These are phyloP conservation scores for Rhabdophis nuchalis DNA, from an alignment of 2,797 vertebrate species.

Conservation along the genomic window DNA sequence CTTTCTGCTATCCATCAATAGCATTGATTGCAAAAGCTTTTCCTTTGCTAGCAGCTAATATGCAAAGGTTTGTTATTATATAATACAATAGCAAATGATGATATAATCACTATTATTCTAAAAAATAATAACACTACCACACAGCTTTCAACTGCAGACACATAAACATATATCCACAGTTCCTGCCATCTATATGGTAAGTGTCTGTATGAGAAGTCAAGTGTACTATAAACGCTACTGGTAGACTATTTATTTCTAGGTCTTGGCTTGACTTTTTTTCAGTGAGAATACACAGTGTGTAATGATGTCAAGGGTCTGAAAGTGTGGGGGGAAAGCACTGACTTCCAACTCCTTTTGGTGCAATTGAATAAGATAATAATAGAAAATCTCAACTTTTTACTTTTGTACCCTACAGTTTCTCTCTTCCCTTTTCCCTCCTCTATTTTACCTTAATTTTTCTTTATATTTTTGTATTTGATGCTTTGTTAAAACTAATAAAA, in stretches of 20 bases:
- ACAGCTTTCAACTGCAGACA: neutral
- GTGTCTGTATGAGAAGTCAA: neutral
- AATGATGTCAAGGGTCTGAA: neutral
- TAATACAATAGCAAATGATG: slow-evolving; percentile 8
- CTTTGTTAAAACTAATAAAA: neutral
- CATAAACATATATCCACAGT: neutral
- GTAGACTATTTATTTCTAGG: neutral
- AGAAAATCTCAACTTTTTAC: neutral
- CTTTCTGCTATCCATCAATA: slow-evolving; percentile 18
- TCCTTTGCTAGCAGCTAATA: neutral
- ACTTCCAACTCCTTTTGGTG: neutral
- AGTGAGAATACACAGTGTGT: neutral
- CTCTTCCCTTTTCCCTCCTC: neutral
- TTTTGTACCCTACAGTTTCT: neutral
- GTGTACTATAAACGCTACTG: neutral
- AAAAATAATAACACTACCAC: neutral
- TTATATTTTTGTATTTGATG: neutral
- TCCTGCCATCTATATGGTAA: neutral
- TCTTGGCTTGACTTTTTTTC: neutral
- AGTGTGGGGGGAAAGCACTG: neutral
- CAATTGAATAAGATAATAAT: neutral
- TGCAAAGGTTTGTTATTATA: neutral
- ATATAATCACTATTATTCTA: slow-evolving; percentile 9
- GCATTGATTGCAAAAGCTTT: neutral
- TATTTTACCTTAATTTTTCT: neutral